Base-by-base conservation (phyloP, 2,113 vertebrate genomes). In the Urocynchramus pylzowi region DNA sequence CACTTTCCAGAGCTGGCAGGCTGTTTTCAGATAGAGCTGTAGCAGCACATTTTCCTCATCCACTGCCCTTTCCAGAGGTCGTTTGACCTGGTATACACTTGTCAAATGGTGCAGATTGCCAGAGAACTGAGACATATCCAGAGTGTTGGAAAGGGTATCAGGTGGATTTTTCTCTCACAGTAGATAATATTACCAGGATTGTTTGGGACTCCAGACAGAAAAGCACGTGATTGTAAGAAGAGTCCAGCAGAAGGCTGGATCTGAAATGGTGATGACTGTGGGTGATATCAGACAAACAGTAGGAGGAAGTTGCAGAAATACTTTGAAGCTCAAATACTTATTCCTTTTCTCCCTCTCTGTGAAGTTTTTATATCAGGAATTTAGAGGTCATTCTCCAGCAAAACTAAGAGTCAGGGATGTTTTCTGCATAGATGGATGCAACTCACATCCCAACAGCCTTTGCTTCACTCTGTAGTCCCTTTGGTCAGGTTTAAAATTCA, bases 11-110 rank as follows among this genome's bases (percentile, higher is more conserved):
- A 63, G 44, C 91, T 95, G 73, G 73, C 84, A 94, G 84, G 54
- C 79, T 88, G 50, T 74, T 96, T 81, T 89, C 91, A 93, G 67
- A 96, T 64, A 85, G 78, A 95, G 75, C 67, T 93, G 65, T 90
- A 91, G 24, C 73, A 92, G 84, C 95, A 83, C 47, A 71, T 94
- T 97, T 97, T 91, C 74, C 53, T 88, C 59, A 91, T 91, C 64
- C 81, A 81, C 47, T 87, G 69, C 84, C 82, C 79, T 83, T 93
- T 77, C 35, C n/a, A 49, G 84, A 45, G 82, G 77, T 93, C 41
- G 5, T 90, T 87, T 93, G 93, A 93, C 92, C 73, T 57, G 50
- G 26, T 65, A 57, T 94, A 71, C 33, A 14, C 63, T 94, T 93
- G 60, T 79, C 64, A 92, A 86, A 56, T 14, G 35, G 35, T 54